Evolutionary conservation across 2,113 vertebrate species (phyloP).

Genomic region (Tychaedon coryphoeus): DNA sequence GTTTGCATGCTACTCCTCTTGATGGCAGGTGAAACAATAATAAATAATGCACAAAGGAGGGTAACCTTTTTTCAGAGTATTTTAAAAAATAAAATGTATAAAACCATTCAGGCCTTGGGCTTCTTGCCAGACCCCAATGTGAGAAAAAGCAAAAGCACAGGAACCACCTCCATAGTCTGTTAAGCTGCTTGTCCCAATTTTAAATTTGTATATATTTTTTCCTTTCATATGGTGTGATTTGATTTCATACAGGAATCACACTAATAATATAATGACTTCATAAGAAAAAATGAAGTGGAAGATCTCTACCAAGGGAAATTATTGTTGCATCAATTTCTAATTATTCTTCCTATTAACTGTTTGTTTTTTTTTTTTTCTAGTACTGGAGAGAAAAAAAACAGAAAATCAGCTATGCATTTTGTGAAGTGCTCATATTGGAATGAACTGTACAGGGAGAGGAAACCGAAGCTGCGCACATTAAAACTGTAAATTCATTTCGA

Average conservation of each 20-base stretch:
- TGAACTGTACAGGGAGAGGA: neutral
- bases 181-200: slow-evolving; percentile 27
- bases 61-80: slow-evolving; percentile 43
- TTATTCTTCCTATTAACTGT: neutral
- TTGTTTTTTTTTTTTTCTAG: neutral
- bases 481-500: neutral
- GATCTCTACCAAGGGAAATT: neutral
- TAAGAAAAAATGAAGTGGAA: neutral
- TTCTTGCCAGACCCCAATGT: slow-evolving; percentile 13
- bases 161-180: neutral
- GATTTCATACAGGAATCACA: slow-evolving; percentile 14
- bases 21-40: slow-evolving; percentile 37
- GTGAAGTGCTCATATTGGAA: neutral
- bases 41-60: slow-evolving; percentile 58
- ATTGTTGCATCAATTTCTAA: neutral
- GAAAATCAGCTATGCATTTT: neutral
- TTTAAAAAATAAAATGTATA: slow-evolving; percentile 57
- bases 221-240: neutral
- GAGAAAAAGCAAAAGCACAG: neutral
- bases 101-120: slow-evolving; percentile 21
- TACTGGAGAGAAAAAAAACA: neutral
- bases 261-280: slow-evolving; percentile 7
- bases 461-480: neutral
- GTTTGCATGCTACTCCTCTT: neutral
- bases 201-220: slow-evolving; percentile 25